Conservation (phyloP, 2,113 vertebrate genomes). For the Sceloporus tristichus region DNA sequence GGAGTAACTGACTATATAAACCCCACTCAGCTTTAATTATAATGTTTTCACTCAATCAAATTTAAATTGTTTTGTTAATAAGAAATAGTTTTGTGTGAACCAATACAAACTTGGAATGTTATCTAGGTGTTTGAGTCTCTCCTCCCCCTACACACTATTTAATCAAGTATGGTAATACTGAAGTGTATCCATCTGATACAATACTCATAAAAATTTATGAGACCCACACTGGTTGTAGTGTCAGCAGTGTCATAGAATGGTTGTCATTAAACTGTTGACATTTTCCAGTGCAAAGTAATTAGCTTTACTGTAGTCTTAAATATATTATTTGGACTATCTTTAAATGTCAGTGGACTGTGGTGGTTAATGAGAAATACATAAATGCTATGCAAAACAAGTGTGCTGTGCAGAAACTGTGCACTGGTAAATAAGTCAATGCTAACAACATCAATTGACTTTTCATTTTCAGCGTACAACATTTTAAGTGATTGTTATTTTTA, state of each 20-base stretch:
- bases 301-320: conserved; percentile 54
- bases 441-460: conserved; percentile 68
- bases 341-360: conserved; percentile 43
- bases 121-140: background rate
- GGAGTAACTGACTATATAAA: no score
- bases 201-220: conserved; percentile 13
- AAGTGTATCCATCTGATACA: conserved; percentile 33
- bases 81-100: background rate
- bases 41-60: conserved; percentile 20
- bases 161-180: background rate
- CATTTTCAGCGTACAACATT: conserved; percentile 58
- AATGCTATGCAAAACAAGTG: conserved; percentile 49
- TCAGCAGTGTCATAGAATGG: conserved; percentile 18
- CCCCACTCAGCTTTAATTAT: background rate
- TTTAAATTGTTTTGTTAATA: conserved; percentile 8
- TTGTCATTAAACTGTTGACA: conserved; percentile 51
- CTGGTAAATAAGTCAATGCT: conserved; percentile 57
- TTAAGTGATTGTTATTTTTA: conserved; percentile 67
- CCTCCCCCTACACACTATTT: background rate
- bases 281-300: conserved; percentile 49
- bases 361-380: conserved; percentile 55
- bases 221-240: conserved; percentile 18
- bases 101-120: background rate
- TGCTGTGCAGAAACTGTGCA: conserved; percentile 56
- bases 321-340: conserved; percentile 40